phyloP scores from a whole-genome alignment of 2,797 vertebrate species.

The Enteromius fasciolatus region DNA sequence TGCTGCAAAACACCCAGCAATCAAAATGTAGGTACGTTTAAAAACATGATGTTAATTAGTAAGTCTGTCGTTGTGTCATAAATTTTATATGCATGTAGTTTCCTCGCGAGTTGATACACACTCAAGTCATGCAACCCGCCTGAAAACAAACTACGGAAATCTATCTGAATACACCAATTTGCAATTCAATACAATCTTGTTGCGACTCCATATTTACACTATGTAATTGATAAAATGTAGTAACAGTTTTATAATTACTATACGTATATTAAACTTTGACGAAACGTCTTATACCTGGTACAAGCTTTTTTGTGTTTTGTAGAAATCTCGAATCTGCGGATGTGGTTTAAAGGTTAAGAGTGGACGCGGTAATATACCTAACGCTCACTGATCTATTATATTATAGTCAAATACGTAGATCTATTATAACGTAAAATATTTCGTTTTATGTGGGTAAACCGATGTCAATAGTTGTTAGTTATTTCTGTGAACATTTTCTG shows the following conservation, averaged over 20 bases:
- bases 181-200: conserved; percentile 55
- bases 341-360: neutral
- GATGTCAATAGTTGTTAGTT: neutral
- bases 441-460: neutral
- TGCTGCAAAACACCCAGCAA: neutral
- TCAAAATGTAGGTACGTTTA: neutral
- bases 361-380: neutral
- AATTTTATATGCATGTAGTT: too few relatives aligned
- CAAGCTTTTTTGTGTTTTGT: neutral
- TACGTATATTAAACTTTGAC: neutral
- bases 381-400: too few relatives aligned
- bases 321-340: conserved; percentile 34
- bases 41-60: neutral
- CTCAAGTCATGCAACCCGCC: conserved; percentile 66
- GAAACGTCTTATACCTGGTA: neutral
- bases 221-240: neutral
- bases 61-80: neutral
- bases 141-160: conserved; percentile 67
- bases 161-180: conserved; percentile 29
- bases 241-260: neutral
- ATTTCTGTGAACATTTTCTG: neutral
- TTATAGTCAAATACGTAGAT: neutral
- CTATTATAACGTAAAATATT: too few relatives aligned
- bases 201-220: neutral
- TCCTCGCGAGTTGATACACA: neutral